phyloP scores from a whole-genome alignment of 2,113 vertebrate genomes.

The Otis tarda region DNA sequence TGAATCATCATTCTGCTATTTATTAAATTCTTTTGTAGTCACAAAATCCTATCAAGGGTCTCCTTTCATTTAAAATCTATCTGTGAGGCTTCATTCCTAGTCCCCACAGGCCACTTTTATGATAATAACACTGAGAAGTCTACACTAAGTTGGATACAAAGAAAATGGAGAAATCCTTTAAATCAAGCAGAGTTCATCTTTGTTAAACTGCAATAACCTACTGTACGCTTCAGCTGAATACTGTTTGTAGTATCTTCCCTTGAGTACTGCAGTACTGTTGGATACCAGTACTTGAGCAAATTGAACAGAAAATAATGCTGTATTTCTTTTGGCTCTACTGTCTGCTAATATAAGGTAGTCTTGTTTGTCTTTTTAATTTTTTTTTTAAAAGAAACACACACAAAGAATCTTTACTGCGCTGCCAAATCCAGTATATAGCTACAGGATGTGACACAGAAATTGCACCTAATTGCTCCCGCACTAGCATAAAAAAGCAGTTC shows the following conservation, averaged over 20 bases:
- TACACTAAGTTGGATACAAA: constrained; percentile 24
- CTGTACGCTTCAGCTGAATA: constrained; percentile 23
- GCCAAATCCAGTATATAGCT: background rate
- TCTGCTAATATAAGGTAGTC: background rate
- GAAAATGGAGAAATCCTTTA: constrained; percentile 49
- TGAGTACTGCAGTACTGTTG: background rate
- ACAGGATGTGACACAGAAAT: background rate
- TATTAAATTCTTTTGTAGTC: constrained; percentile 44
- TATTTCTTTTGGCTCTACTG: background rate
- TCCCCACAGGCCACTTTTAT: constrained; percentile 17
- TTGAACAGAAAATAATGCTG: constrained; percentile 18
- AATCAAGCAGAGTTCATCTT: constrained; percentile 48
- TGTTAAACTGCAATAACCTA: constrained; percentile 48
- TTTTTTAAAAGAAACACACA: background rate
- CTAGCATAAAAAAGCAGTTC: background rate
- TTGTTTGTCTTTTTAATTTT: constrained; percentile 3
- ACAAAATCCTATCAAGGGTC: constrained; percentile 23
- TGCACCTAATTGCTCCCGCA: background rate
- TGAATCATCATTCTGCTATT: background rate
- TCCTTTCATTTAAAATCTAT: constrained; percentile 29
- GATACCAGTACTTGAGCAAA: constrained; percentile 9
- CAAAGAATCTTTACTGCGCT: background rate
- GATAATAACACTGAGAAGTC: constrained; percentile 11
- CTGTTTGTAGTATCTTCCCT: constrained; percentile 30
- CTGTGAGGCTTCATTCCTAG: constrained; percentile 4